Base-by-base conservation (phyloP, 2,797 vertebrate species). In the Philypnodon macrostomus region DNA sequence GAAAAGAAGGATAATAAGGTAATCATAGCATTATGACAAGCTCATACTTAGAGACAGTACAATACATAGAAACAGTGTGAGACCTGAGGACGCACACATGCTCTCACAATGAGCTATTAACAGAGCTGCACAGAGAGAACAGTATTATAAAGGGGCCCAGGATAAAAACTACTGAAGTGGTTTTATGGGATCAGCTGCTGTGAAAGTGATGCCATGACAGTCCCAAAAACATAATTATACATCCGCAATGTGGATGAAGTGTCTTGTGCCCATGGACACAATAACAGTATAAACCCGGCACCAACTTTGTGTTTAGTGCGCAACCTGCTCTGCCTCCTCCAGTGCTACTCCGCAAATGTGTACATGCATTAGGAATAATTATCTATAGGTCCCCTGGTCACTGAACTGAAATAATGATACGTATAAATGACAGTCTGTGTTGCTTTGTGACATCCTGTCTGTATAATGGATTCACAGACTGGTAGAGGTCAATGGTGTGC, bases 401-500 rank as follows among this genome's bases (percentile, higher is more conserved):
- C 24, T 29, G 40, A 3, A 44, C 14, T 17, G 4, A 41, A 5
- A 40, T 5, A 12, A 53, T 30, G 2, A 2, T 17, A 3, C 1
- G 17, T 9, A 12, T n/a, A 3, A 18, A 0, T 30, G 4, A 36
- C 3, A 4, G 3, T 33, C 7, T 13, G 10, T 8, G 39, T 17
- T 26, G 10, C 31, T 24, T 26, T 18, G 0, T 33, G 4, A 9
- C 4, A 37, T 16, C 1, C 23, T 17, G 24, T 42, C 3, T 40
- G 18, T 34, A 7, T 24, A 14, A 29, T 16, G 48, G 7, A 34
- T 34, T 45, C 49, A 4, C 13, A 90, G 89, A 65, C 53, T 89
- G 35, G 67, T 89, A 74, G 88, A 89, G 67, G 85, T 91, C 47
- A 88, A 89, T 0, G 82, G 80, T 8, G 65, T 82, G n/a, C 46